Evolutionary conservation across 2,888 invertebrate genomes (phyloP).

Genomic region (Trissonchulus latispiculum): DNA sequence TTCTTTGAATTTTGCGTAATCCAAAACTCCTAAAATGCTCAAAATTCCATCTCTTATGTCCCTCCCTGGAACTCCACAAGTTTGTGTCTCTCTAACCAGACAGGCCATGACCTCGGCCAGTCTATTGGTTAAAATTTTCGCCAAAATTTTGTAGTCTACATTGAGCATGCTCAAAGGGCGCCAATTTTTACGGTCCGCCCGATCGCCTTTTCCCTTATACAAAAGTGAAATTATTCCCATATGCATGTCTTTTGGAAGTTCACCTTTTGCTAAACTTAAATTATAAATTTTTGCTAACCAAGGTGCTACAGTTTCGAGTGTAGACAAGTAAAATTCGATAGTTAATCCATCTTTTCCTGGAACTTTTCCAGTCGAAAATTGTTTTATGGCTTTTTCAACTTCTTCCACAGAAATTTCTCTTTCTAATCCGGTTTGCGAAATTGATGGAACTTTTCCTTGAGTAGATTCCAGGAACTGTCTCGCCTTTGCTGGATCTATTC

Average conservation of each 20-base stretch:
- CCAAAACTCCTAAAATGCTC: neutral
- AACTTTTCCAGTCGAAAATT: too few relatives aligned
- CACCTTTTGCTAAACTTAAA: too few relatives aligned
- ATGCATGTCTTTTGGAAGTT: neutral
- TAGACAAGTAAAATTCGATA: too few relatives aligned
- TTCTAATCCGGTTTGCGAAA: too few relatives aligned
- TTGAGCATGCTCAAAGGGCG: slow-evolving; percentile 5
- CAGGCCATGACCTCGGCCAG: neutral
- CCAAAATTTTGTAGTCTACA: slow-evolving; percentile 13
- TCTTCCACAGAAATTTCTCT: too few relatives aligned
- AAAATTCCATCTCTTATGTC: neutral
- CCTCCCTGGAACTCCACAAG: slow-evolving; percentile 7
- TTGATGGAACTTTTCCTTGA: too few relatives aligned
- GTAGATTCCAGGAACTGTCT: too few relatives aligned
- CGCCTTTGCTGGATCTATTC: too few relatives aligned
- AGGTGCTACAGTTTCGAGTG: too few relatives aligned
- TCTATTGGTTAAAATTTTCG: neutral
- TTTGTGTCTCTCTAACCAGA: neutral
- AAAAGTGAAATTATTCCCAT: slow-evolving; percentile 4
- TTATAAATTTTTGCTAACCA: too few relatives aligned
- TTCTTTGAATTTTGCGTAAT: neutral
- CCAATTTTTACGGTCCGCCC: neutral
- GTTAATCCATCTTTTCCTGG: too few relatives aligned
- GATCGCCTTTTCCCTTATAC: slow-evolving; percentile 16
- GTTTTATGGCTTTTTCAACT: too few relatives aligned